phyloP scores from a whole-genome alignment of 2,113 vertebrate species.

The Microcebus griseorufus region DNA sequence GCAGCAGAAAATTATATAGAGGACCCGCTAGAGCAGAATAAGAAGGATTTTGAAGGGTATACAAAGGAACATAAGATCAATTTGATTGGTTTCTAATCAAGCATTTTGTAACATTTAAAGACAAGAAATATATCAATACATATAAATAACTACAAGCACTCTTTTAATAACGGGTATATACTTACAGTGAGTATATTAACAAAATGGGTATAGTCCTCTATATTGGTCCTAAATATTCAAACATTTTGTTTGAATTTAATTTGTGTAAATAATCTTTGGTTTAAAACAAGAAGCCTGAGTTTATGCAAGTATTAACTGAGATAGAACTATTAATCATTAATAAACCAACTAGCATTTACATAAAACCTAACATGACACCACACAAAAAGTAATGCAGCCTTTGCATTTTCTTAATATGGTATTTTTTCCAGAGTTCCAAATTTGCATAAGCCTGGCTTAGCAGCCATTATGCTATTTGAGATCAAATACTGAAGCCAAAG shows the following conservation, averaged over 20 bases:
- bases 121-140: background rate
- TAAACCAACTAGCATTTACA: background rate
- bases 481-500: conserved; percentile 45
- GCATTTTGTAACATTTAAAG: background rate
- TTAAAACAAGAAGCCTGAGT: background rate
- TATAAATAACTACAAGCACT: background rate
- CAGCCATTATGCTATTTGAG: background rate
- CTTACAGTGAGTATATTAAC: background rate
- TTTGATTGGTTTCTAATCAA: background rate
- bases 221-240: background rate
- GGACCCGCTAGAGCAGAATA: background rate
- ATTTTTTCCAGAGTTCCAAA: conserved; percentile 10
- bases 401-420: conserved; percentile 16
- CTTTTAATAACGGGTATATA: background rate
- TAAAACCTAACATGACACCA: background rate
- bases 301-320: background rate
- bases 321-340: background rate
- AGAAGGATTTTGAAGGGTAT: background rate
- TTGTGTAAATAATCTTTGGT: background rate
- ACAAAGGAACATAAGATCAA: background rate
- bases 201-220: background rate
- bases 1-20: background rate
- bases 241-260: background rate
- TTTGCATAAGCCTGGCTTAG: background rate
- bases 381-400: background rate